These are phyloP conservation scores for Heliconius hortense DNA, from an alignment of 2,888 invertebrate species.

Conservation along the genomic window DNA sequence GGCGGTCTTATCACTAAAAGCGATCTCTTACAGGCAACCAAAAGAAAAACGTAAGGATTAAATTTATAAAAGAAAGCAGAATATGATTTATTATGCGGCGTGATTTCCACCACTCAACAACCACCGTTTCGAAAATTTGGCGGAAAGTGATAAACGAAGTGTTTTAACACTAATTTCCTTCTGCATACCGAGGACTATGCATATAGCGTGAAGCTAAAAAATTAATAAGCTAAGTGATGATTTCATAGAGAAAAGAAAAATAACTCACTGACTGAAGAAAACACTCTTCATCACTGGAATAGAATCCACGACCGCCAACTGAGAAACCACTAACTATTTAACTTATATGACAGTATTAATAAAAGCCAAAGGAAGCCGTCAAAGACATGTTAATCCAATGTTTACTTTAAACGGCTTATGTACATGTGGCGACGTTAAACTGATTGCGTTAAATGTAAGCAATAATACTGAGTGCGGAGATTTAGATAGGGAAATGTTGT, in stretches of 20 bases:
- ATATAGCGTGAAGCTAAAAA: not conserved
- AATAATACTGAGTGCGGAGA: conserved; percentile 10
- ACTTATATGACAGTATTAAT: not conserved
- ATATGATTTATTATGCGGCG: too few species aligned
- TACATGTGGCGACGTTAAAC: conserved; percentile 16
- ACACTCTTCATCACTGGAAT: not conserved
- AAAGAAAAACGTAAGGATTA: too few species aligned
- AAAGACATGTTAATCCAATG: conserved; percentile 16
- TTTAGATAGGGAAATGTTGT: not conserved
- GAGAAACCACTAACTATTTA: not conserved
- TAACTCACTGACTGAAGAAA: not conserved
- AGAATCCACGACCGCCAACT: not conserved
- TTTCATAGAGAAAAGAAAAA: too few species aligned
- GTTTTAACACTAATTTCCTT: too few species aligned
- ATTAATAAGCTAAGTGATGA: too few species aligned
- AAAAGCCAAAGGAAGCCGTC: conserved; percentile 3
- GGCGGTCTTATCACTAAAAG: too few species aligned
- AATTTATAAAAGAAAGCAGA: too few species aligned
- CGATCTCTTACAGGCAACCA: too few species aligned
- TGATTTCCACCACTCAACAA: too few species aligned
- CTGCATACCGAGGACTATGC: not conserved
- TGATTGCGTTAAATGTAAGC: conserved; percentile 15
- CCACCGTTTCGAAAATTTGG: too few species aligned
- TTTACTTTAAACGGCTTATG: conserved; percentile 17
- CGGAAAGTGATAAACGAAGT: too few species aligned